These are phyloP conservation scores for Helicoverpa zea DNA, from an alignment of 1,140 invertebrate genomes.

Conservation along the genomic window DNA sequence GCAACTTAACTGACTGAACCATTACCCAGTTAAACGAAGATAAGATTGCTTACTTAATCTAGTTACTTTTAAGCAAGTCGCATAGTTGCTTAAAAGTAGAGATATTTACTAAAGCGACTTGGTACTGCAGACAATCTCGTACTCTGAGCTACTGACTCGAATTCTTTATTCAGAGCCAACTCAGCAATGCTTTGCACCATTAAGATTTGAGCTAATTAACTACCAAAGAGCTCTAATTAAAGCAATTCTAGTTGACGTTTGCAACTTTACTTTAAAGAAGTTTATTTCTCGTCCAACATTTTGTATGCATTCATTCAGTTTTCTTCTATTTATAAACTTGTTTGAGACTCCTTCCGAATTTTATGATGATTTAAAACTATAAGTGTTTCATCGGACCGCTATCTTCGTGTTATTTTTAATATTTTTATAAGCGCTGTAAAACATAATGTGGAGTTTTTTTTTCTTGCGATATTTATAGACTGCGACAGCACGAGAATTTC, in stretches of 20 bases:
- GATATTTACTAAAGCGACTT: slow-evolving; percentile 6
- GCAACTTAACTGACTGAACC: slow-evolving; percentile 7
- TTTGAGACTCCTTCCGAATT: slow-evolving; percentile 6
- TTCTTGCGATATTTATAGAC: slow-evolving; percentile 8
- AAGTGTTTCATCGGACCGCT: slow-evolving; percentile 32
- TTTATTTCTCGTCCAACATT: neutral
- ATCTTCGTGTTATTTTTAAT: slow-evolving; percentile 34
- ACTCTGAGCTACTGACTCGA: slow-evolving; percentile 15
- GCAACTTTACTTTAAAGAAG: slow-evolving; percentile 22
- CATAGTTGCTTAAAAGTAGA: slow-evolving; percentile 5
- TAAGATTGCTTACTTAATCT: slow-evolving; percentile 18
- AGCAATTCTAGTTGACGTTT: slow-evolving; percentile 27
- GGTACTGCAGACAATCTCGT: neutral
- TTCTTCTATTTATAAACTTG: slow-evolving; percentile 4
- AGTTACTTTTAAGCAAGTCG: neutral
- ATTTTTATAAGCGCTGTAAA: neutral
- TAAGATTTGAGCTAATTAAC: slow-evolving; percentile 42
- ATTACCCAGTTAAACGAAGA: slow-evolving; percentile 13
- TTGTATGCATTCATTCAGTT: slow-evolving; percentile 11
- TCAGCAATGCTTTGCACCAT: slow-evolving; percentile 13
- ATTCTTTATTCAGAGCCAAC: slow-evolving; percentile 1
- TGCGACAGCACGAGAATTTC: neutral
- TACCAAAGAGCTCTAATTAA: slow-evolving; percentile 30
- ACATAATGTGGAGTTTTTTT: slow-evolving; percentile 5
- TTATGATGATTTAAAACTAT: slow-evolving; percentile 35